Base-by-base conservation (phyloP, 2,888 invertebrate genomes). In the Heliothis peltigera region DNA sequence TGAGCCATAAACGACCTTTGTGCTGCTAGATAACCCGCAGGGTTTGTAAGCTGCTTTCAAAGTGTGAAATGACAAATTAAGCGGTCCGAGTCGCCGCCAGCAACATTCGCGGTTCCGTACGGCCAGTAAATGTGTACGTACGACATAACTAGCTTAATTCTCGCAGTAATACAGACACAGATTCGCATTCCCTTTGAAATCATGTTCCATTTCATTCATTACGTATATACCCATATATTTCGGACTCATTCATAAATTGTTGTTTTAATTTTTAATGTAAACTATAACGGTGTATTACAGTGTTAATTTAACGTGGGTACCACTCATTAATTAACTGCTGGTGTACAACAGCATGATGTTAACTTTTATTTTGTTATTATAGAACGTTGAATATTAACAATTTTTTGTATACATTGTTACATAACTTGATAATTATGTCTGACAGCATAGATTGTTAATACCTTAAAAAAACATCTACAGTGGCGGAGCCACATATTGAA, bases 251-350 rank as follows among this genome's bases (percentile, higher is more conserved):
- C 21, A 53, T 63, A 43, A 55, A 69, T 69, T 42, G 57, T 46
- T 32, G 44, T 54, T 44, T 70, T 57, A 4, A 49, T 57, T 64
- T 43, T 65, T 69, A 64, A 42, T 46, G 8, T 12, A 17, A 53
- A 51, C 42, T 62, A 32, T 55, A 35, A 47, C 42, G 35, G 49
- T 28, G 15, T 53, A 28, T 48, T 48, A 69, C 43, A 17, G 57
- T 19, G 52, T 56, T 44, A 44, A 48, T 69, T 48, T 39, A 19
- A 54, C 35, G 48, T 67, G 6, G 4, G 25, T 25, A 25, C 3
- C 25, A 25, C n/a, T 54, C 68, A 67, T 67, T 53, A 48, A 51
- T 67, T 49, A 68, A 62, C 67, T 67, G 61, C 49, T 65, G 47
- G 48, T 44, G 44, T 48, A 47, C 47, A 6, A 25, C 19, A 22